Evolutionary conservation across 2,888 invertebrate species (phyloP).

Genomic region (Acanthacorydalis orientalis): DNA sequence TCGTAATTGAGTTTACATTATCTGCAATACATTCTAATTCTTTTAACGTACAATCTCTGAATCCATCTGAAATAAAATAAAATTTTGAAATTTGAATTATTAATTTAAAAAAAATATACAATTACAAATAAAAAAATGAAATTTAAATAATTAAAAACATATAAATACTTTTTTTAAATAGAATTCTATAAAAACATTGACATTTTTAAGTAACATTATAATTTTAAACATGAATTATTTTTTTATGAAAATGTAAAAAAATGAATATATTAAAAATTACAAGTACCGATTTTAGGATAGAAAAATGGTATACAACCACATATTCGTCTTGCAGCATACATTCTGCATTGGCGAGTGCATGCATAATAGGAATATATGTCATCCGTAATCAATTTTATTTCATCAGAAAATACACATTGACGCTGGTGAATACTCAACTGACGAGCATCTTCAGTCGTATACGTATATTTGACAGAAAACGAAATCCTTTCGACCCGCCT

Average conservation of each 20-base stretch:
- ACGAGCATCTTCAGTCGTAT: slow-evolving; percentile 56
- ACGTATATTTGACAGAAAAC: slow-evolving; percentile 59
- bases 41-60: slow-evolving; percentile 37
- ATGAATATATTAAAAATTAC: neutral
- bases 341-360: slow-evolving; percentile 58
- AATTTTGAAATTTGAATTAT: slow-evolving; percentile 1
- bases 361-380: slow-evolving; percentile 51
- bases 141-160: too few species aligned
- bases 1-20: slow-evolving; percentile 33
- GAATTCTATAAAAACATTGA: too few species aligned
- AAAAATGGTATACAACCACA: slow-evolving; percentile 60
- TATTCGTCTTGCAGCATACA: slow-evolving; percentile 40
- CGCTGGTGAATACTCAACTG: slow-evolving; percentile 51
- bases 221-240: neutral
- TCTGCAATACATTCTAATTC: slow-evolving; percentile 42
- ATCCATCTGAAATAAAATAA: slow-evolving; percentile 24
- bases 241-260: neutral
- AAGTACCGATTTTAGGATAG: slow-evolving; percentile 38
- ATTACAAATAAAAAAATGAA: too few species aligned
- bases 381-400: slow-evolving; percentile 41
- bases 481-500: slow-evolving; percentile 39
- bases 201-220: too few species aligned
- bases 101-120: too few species aligned
- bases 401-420: slow-evolving; percentile 54
- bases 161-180: too few species aligned